A percentile compares a stretch with the other conserved stretches of the same genome.
Conservation (phyloP, 1,140 invertebrate species). For the Pachypeltis micranthus region DNA sequence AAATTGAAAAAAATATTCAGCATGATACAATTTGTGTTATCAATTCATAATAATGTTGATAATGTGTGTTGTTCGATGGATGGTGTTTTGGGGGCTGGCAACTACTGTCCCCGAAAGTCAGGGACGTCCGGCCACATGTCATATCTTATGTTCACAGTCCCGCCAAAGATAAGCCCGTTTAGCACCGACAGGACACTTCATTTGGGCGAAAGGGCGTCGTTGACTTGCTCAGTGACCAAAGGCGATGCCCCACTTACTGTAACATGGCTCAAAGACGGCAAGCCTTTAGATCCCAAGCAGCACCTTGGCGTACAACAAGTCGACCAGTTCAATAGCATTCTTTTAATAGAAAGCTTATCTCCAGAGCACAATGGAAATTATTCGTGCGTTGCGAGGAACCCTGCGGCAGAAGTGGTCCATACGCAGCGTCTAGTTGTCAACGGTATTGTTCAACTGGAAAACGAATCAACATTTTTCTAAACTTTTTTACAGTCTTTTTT, state of each 20-base stretch:
- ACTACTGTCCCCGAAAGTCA: too few species aligned
- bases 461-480: constrained; percentile 13
- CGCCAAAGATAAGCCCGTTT: constrained; percentile 67
- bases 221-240: constrained; percentile 64
- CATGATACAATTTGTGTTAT: too few species aligned
- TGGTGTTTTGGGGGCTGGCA: too few species aligned
- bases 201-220: constrained; percentile 59
- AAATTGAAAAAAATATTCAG: too few species aligned
- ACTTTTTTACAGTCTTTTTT: constrained; percentile 26
- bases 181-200: constrained; percentile 55
- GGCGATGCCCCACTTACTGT: constrained; percentile 65
- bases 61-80: too few species aligned
- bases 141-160: constrained; percentile 46
- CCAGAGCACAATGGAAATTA: constrained; percentile 66
- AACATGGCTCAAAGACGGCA: constrained; percentile 62
- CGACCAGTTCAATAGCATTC: constrained; percentile 63
- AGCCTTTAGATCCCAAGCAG: constrained; percentile 41
- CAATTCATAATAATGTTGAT: too few species aligned
- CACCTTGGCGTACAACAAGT: constrained; percentile 54
- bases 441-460: constrained; percentile 41
- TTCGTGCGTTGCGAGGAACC: constrained; percentile 57
- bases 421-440: constrained; percentile 65
- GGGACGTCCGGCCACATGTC: constrained; percentile 11
- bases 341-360: constrained; percentile 64
- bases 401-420: constrained; percentile 57